Evolutionary conservation across 2,888 invertebrate genomes (phyloP), one percentile per base, ranked within the genome.

Genomic region (Eilema sororculum): DNA sequence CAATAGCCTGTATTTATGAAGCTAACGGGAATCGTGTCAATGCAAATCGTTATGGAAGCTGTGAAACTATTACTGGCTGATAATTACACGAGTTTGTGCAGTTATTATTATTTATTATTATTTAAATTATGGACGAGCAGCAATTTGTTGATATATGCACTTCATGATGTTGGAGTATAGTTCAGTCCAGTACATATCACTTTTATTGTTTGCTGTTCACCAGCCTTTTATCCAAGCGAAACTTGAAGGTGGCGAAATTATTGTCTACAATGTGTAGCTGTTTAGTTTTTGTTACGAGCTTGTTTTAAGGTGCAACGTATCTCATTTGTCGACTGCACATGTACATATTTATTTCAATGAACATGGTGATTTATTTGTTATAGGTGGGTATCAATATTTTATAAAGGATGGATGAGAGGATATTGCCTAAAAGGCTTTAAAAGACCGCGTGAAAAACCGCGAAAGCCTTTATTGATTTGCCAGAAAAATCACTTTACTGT

Each of bases 1-100:
- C 92, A 92, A 95, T 95, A 91, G 91, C 86, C 84, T 89, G 89
- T 89, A 91, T 93, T 93, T 91, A 93, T 91, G 90, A 91, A 91
- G 91, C 91, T 92, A 92, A 91, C 91, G 91, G 93, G 91, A 93
- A 90, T 91, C 90, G 90, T 94, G 93, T 94, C 93, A 94, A 93
- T 93, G 93, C 88, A 91, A 93, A 93, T 90, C 78, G 83, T 88
- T 87, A 80, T 91, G 84, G 90, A 90, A 90, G 87, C 89, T 86
- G 86, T 82, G 84, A 65, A 37, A 71, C 71, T 81, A 46, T 46
- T 46, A 84, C 84, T 88, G 46, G 46, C 63, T 25, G 24, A 25
- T 52, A 65, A 65, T 46, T 25, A 30, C 20, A 52, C 30, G 25
- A 56, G n/a, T 56, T 28, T 30, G 22, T 56, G 13, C 10, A 65